Base-by-base conservation (phyloP, 2,797 vertebrate species). In the Neopelma chrysocephalum region DNA sequence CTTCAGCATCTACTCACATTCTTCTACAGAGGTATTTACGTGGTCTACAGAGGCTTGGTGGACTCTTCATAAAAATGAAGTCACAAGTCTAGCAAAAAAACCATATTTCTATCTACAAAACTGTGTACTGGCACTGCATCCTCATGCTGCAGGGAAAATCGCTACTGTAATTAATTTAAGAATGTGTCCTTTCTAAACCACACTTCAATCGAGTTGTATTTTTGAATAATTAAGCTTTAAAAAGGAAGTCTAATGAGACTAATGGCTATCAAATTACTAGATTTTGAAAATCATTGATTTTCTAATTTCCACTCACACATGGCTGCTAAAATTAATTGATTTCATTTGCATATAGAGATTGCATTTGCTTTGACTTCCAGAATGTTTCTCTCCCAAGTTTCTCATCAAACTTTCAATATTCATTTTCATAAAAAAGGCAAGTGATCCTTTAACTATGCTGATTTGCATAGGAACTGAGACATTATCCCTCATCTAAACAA, bases 241-340 rank as follows among this genome's bases (percentile, higher is more conserved):
- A 97, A 97, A 92, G 89, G 96, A 97, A 97, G 73, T 94, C 93
- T 98, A 97, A 97, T 98, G 96, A 98, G 97, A 97, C 94, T 97
- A 98, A 98, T 97, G 93, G 96, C 96, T 97, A 98, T 96, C 97
- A 97, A 97, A 98, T 98, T 97, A 97, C 96, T 95, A 95, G 92
- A 97, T 98, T 97, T 96, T 96, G 94, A 97, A 97, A 97, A 97
- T 96, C 95, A 96, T 91, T 96, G 97, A 96, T 97, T 97, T 97
- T 97, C 96, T 97, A 94, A 96, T 97, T 97, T 96, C 56, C 65
- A 90, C 84, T 94, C 87, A 85, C 68, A 93, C 83, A 92, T 83
- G 94, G 75, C 94, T 97, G 95, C 94, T 96, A 93, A 98, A 98
- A 97, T 97, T 97, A 98, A 98, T 97, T 95, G 43, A 96, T 97